phyloP scores from a whole-genome alignment of 2,113 vertebrate species.

The Larimichthys polyactis region DNA sequence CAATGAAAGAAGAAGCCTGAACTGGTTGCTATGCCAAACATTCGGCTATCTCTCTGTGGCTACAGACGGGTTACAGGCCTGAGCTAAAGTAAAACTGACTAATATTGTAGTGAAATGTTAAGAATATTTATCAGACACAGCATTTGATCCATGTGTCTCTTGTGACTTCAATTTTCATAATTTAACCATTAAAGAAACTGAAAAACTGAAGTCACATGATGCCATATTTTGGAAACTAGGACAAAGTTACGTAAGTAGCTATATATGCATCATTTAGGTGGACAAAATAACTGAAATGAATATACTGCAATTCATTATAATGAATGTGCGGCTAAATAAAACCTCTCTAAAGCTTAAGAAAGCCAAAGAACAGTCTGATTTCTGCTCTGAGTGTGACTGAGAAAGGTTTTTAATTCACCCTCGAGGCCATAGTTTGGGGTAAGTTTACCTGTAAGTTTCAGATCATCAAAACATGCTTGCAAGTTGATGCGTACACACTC shows the following conservation, averaged over 20 bases:
- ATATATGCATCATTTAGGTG: neutral
- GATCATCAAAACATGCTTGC: neutral
- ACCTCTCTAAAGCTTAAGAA: neutral
- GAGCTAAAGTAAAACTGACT: slow-evolving; percentile 5
- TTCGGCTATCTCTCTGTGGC: slow-evolving; percentile 35
- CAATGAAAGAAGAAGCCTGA: slow-evolving; percentile 60
- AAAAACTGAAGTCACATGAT: slow-evolving; percentile 5
- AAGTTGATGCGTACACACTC: too few relatives aligned
- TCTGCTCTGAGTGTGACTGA: neutral
- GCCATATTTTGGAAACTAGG: slow-evolving; percentile 23
- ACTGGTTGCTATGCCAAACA: slow-evolving; percentile 71
- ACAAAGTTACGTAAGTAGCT: slow-evolving; percentile 27
- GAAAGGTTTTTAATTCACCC: neutral
- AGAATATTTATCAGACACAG: neutral
- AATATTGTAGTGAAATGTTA: neutral
- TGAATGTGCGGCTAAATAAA: neutral
- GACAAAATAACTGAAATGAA: neutral
- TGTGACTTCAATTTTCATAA: neutral
- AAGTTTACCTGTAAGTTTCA: neutral
- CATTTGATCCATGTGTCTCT: neutral
- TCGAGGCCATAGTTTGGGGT: neutral
- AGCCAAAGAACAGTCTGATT: neutral
- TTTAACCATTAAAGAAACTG: neutral
- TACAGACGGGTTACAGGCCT: slow-evolving; percentile 15
- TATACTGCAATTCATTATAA: neutral